Evolutionary conservation across 1,140 invertebrate species (phyloP).

Genomic region (Andrena cerasifolii): DNA sequence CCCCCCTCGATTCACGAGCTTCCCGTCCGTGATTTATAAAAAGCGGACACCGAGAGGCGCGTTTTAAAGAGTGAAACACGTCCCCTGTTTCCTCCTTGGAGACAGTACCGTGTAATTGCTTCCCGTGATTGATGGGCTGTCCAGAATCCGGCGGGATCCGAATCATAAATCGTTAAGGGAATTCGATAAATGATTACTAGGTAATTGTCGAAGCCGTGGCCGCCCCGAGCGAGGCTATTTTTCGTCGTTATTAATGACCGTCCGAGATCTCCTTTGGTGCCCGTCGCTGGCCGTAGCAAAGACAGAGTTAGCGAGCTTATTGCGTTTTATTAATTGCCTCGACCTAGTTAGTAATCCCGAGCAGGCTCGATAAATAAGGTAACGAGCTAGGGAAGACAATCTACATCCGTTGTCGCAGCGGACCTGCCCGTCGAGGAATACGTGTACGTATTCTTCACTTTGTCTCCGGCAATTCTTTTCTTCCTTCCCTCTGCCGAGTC

Average conservation of each 20-base stretch:
- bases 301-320: constrained; percentile 29
- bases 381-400: constrained; percentile 4
- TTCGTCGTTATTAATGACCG: constrained; percentile 33
- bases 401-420: background rate
- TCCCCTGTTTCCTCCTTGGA: background rate
- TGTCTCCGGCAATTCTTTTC: background rate
- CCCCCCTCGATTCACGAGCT: background rate
- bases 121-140: background rate
- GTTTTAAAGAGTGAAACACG: background rate
- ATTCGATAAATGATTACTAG: constrained; percentile 30
- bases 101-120: background rate
- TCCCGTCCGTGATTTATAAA: background rate
- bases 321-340: constrained; percentile 55
- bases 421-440: background rate
- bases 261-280: constrained; percentile 23
- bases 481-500: background rate
- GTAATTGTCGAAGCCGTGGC: constrained; percentile 17
- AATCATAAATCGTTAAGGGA: constrained; percentile 6
- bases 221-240: constrained; percentile 11
- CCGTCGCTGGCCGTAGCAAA: background rate
- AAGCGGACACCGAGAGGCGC: background rate
- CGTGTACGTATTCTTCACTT: background rate
- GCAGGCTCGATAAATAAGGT: constrained; percentile 35
- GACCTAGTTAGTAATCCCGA: constrained; percentile 44
- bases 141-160: background rate